Base-by-base conservation (phyloP, 1,140 invertebrate species). In the Eurosta solidaginis region DNA sequence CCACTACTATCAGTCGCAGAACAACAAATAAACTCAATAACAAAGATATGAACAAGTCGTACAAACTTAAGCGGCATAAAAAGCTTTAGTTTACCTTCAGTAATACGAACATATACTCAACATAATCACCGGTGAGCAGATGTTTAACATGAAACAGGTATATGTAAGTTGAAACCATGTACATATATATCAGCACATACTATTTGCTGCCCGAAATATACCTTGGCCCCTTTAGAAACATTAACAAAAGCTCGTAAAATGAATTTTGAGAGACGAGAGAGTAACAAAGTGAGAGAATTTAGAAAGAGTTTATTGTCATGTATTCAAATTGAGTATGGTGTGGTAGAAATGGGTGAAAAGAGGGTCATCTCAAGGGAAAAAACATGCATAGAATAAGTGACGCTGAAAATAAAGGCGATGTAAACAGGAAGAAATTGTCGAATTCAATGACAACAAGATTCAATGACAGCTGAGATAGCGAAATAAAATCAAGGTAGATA, bases 351-450 rank as follows among this genome's bases (percentile, higher is more conserved):
- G 14, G 25, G 33, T 25, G 25, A 29, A 52, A 22, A 27, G 45
- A 47, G 45, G 45, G 14, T n/a, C 14, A 47, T 47, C 14, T 17
- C 3, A 68, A 68, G 17, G n/a, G 27, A 68, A 68, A 17, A 12
- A 40, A n/a, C 14, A 68, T 63, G 20, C n/a, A 63, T 40, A 33
- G 1, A 9, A n/a, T 10, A 33, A 40, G 59, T n/a, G 14, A 68
- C 7, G 29, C n/a, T 42, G 33, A 9, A 68, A 40, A 63, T 14
- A 17, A n/a, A 68, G 40, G 20, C 40, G 27, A 20, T 68, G 59
- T 36, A 68, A 68, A 68, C 59, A 68, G 59, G 59, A 68, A 68
- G 59, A 68, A 68, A 40, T 10, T 25, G 22, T 52, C n/a, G n/a
- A n/a, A n/a, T n/a, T n/a, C n/a, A n/a, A n/a, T n/a, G n/a, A n/a